Base-by-base conservation (phyloP, 2,888 invertebrate species). In the Aphrophora alni region DNA sequence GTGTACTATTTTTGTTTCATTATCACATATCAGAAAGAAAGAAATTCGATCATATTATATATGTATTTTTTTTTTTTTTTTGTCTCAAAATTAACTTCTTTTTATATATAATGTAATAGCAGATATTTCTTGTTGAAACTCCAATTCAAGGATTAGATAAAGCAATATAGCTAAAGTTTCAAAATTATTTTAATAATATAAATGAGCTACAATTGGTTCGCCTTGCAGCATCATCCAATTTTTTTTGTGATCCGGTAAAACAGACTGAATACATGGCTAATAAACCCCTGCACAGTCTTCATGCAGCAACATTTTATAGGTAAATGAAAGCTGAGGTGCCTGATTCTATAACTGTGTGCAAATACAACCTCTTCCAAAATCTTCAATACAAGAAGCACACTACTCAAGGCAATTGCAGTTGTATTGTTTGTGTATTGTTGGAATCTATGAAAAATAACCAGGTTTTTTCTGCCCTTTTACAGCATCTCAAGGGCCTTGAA, bases 381-480 rank as follows among this genome's bases (percentile, higher is more conserved):
- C 87, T 25, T 86, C 87, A n/a, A n/a, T n/a, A n/a, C n/a, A 0
- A 87, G 87, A 79, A 86, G 87, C 83, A 77, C 84, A 5, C 33
- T 33, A 33, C 33, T 83, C 83, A 33, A 82, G 86, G 8, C 87
- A 87, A 80, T 72, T 87, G 10, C 86, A 87, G 79, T 77, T 83
- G 14, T 87, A 86, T 77, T 87, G 87, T 8, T 33, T 33, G 33
- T 33, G 33, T 33, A 33, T 33, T 33, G 33, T 3, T 33, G 33
- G 33, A 33, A 33, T 33, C 33, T 5, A 33, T 8, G 33, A 8
- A 8, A 33, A 33, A 33, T 5, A 3, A 3, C 33, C 70, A 70
- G 21, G 26, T 14, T 70, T 82, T 25, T 87, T 86, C 81, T 27
- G 81, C 74, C 78, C 82, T 87, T 21, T 85, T 80, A 51, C 81